Evolutionary conservation across 2,113 vertebrate genomes (phyloP), one percentile per base, ranked within the genome.

Genomic region (Diglossa brunneiventris): DNA sequence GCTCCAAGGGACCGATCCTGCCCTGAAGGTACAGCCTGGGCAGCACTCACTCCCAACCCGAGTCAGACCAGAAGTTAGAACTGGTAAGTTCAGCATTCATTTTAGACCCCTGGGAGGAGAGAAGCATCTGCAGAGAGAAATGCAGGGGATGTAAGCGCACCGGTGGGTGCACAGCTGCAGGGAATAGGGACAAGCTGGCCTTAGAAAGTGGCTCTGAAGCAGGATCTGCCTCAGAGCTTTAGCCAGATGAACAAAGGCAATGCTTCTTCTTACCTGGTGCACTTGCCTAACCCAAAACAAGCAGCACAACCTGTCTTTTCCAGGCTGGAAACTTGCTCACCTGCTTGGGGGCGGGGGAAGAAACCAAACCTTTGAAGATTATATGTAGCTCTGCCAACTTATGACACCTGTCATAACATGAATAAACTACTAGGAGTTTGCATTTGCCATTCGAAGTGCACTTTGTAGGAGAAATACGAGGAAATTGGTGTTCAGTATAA

Each of bases 331-430:
- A 85, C 33, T 67, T 74, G 41, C 75, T 97, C 90, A 97, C 84
- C 93, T 91, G 75, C 85, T 93, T 73, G 42, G 9, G 28, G 56
- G 56, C 5, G 21, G 74, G 19, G 13, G 16, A 27, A 19, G 24
- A 8, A 35, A 50, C 10, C 31, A 85, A 79, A 50, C 17, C 64
- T 92, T 80, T 89, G 95, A 94, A 82, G 82, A 66, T 67, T 73
- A 83, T 0, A 1, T 27, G 55, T 74, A 90, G 63, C 75, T 85
- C 46, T 92, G 91, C 87, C 83, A 94, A 52, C 10, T 13, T 37
- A 20, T 90, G 93, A 74, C 93, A 95, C 82, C 87, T 96, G 82
- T 89, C 82, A 76, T 62, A 94, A 92, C 78, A 94, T 37, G 76
- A 90, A 88, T 90, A 68, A 91, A 68, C 66, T 84, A 55, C 68